A percentile compares a stretch with the other conserved stretches of the same genome.
phyloP scores from a whole-genome alignment of 2,888 invertebrate species.

The Conops quadrifasciatus region DNA sequence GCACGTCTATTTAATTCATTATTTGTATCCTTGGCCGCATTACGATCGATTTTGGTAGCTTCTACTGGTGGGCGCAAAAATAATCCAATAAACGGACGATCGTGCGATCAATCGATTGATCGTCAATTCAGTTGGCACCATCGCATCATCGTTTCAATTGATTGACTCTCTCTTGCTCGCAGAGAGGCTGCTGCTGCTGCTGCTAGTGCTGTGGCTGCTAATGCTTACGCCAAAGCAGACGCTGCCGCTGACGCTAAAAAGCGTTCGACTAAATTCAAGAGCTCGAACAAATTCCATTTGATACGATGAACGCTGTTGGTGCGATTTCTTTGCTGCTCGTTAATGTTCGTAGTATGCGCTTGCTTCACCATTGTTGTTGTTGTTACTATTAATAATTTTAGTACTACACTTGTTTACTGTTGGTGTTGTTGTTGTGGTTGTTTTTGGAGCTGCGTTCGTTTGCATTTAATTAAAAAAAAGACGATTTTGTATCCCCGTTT shows the following conservation, averaged over 20 bases:
- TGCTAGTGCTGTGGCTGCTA: conserved; percentile 30
- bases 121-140: conserved; percentile 37
- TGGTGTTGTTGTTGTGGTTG: conserved; percentile 11
- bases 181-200: conserved; percentile 29
- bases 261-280: no score
- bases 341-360: no score
- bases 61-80: conserved; percentile 22
- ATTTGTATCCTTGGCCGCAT: conserved; percentile 48
- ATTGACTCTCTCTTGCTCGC: conserved; percentile 7
- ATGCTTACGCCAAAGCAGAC: conserved; percentile 33
- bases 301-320: no score
- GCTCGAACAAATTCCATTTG: no score
- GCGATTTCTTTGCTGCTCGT: no score
- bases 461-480: no score
- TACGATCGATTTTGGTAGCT: conserved; percentile 45
- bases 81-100: neutral
- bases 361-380: neutral
- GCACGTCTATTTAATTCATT: conserved; percentile 30
- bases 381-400: neutral
- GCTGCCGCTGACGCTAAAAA: no score
- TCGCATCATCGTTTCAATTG: conserved; percentile 18
- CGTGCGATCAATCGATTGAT: conserved; percentile 8
- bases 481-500: no score
- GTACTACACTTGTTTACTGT: neutral
- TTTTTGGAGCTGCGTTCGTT: neutral